Base-by-base conservation (phyloP, 1,140 invertebrate genomes). In the Ips typographus region DNA sequence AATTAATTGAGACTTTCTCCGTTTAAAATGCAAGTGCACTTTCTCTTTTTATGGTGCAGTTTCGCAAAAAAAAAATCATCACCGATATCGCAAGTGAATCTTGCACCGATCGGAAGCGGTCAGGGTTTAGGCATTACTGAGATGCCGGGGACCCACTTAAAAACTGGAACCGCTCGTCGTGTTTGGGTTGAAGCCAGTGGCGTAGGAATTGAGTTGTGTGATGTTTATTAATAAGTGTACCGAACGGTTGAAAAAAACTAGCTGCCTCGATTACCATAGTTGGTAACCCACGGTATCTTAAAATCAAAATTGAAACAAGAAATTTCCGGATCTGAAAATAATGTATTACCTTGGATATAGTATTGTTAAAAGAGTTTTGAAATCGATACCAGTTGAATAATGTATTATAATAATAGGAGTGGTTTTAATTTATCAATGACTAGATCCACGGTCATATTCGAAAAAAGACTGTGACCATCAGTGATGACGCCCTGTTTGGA, bases 381-480 rank as follows among this genome's bases (percentile, higher is more conserved):
- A 62, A 62, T 62, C 60, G 60, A 62, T 62, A 62, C 44, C n/a
- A 6, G 60, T 62, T 62, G 60, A 62, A 62, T 62, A 38, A 62
- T 62, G 60, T 49, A 62, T 62, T 36, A 49, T 49, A 49, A 62
- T 49, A 47, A 49, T 62, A 37, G 60, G 60, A 49, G 60, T 49
- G 60, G 60, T 37, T 40, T 40, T 49, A 49, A 36, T 47, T 62
- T 62, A 38, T 62, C 44, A 62, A 62, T 62, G 60, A 41, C 60
- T 62, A 62, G 7, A 59, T 59, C 57, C 22, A 36, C n/a, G 2
- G 40, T 36, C 42, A 59, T 36, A 62, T 62, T 62, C 38, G 7
- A 49, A 49, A 38, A 49, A 62, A 49, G 40, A 37, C 55, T 22
- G 22, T 22, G 22, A 22, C 22, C 22, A 22, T 22, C 22, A 22